Evolutionary conservation across 2,888 invertebrate genomes (phyloP).

Genomic region (Harpalus rubripes): DNA sequence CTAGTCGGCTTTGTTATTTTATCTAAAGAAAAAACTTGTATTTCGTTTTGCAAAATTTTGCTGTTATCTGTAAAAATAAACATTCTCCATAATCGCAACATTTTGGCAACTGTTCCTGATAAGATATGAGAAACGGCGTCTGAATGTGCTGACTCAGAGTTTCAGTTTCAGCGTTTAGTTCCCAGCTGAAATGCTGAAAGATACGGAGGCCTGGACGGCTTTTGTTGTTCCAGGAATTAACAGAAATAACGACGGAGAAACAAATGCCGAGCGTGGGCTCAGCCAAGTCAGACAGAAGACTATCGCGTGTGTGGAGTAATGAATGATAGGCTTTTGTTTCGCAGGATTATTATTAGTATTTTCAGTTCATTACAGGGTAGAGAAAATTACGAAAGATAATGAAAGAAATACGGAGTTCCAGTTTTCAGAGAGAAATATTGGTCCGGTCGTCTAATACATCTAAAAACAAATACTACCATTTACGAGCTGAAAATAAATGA

Average conservation of each 20-base stretch:
- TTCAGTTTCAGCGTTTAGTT: slow-evolving; percentile 22
- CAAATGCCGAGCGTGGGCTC: slow-evolving; percentile 24
- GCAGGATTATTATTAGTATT: slow-evolving; percentile 6
- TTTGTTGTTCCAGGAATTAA: slow-evolving; percentile 64
- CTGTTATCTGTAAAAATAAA: neutral
- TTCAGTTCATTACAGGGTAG: neutral
- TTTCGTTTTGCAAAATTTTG: slow-evolving; percentile 10
- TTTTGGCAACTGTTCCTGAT: slow-evolving; percentile 25
- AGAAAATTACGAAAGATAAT: neutral
- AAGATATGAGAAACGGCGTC: slow-evolving; percentile 55
- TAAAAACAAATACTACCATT: too few species aligned
- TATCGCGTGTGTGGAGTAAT: slow-evolving; percentile 26
- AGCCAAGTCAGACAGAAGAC: slow-evolving; percentile 20
- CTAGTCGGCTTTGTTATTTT: too few species aligned
- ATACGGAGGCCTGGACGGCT: slow-evolving; percentile 56
- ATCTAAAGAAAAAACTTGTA: neutral
- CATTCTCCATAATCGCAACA: neutral
- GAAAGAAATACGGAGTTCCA: neutral
- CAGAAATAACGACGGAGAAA: slow-evolving; percentile 47
- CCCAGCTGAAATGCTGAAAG: slow-evolving; percentile 45
- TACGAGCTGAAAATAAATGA: too few species aligned
- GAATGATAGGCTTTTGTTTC: slow-evolving; percentile 29
- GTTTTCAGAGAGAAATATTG: neutral
- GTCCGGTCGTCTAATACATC: too few species aligned
- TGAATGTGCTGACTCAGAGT: slow-evolving; percentile 61